Base-by-base conservation (phyloP, 2,113 vertebrate genomes). In the Platycercus adscitus region DNA sequence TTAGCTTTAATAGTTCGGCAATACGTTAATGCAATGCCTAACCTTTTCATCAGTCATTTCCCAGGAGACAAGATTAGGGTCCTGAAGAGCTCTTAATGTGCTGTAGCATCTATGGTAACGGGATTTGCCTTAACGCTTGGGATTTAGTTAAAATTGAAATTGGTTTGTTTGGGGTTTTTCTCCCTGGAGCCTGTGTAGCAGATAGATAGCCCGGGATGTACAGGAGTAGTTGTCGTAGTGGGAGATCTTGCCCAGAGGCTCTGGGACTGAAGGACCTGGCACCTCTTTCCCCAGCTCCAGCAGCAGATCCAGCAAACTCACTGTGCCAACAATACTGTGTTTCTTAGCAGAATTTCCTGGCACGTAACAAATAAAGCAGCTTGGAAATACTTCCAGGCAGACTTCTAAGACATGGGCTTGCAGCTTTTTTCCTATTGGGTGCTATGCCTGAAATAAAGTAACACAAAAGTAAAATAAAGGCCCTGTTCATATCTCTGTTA, bases 111-210 rank as follows among this genome's bases (percentile, higher is more conserved):
- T 81, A 2, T 60, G 77, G 60, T 91, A 89, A 86, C 0, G 0
- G 80, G 23, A 91, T 96, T 92, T 94, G 80, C 50, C 44, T 88
- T 70, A 83, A 76, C 0, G 0, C 71, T 75, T 81, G 55, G 80
- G 86, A 91, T 91, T 93, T 86, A 78, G 33, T 93, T 88, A 90
- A 83, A 89, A 91, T 17, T 79, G 43, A 58, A 81, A 71, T 35
- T 52, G 44, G 18, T 71, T 76, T 72, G 23, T 81, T 92, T 58
- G 33, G 72, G 29, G 7, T 3, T 56, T 47, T 52, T 43, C 3
- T 1, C n/a, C 44, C 79, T n/a, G 56, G n/a, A 88, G 46, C 18
- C 71, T 75, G 6, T 55, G 43, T 58, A 58, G 61, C 63, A 75
- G 39, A 17, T 44, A 50, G 11, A 15, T 58, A 50, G 12, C 25